Percentiles rank a stretch among this genome's conserved stretches.
Conservation (phyloP, 2,888 invertebrate genomes). For the Pyrrhopygopsis socrates region DNA sequence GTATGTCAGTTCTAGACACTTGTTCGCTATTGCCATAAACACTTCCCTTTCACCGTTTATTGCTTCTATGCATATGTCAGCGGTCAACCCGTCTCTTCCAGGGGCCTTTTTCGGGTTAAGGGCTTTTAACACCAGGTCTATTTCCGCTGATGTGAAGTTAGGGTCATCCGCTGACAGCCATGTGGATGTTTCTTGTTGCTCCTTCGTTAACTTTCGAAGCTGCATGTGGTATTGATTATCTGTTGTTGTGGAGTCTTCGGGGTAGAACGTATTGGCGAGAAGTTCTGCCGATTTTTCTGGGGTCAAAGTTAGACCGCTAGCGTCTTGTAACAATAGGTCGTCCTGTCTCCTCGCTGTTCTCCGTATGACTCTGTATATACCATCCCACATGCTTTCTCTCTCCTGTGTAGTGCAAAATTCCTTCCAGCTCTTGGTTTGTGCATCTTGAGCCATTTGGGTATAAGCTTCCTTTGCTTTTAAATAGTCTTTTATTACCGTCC, state of each 20-base stretch:
- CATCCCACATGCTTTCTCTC: too few relatives aligned
- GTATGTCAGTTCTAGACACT: not conserved
- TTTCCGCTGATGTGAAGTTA: conserved; percentile 42
- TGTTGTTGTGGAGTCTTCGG: conserved; percentile 40
- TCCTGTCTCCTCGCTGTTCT: conserved; percentile 40
- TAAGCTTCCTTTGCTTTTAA: conserved; percentile 48
- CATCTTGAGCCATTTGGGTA: conserved; percentile 14
- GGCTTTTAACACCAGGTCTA: conserved; percentile 22
- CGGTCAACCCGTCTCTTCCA: not conserved
- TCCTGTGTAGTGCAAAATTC: conserved; percentile 79
- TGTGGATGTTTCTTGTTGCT: not conserved
- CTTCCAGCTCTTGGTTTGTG: conserved; percentile 77
- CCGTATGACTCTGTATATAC: conserved; percentile 71
- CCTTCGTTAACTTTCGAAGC: not conserved
- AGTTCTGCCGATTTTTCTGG: conserved; percentile 68
- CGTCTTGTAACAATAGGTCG: conserved; percentile 37
- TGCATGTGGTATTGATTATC: conserved; percentile 22
- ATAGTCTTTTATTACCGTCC: conserved; percentile 67
- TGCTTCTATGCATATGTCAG: conserved; percentile 3
- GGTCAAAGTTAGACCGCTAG: conserved; percentile 34
- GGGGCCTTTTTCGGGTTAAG: conserved; percentile 49
- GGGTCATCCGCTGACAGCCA: conserved; percentile 41
- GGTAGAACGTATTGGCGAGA: conserved; percentile 75
- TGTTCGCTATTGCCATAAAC: conserved; percentile 4
- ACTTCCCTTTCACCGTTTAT: not conserved